Base-by-base conservation (phyloP, 2,888 invertebrate genomes). In the Bhutanitis thaidina region DNA sequence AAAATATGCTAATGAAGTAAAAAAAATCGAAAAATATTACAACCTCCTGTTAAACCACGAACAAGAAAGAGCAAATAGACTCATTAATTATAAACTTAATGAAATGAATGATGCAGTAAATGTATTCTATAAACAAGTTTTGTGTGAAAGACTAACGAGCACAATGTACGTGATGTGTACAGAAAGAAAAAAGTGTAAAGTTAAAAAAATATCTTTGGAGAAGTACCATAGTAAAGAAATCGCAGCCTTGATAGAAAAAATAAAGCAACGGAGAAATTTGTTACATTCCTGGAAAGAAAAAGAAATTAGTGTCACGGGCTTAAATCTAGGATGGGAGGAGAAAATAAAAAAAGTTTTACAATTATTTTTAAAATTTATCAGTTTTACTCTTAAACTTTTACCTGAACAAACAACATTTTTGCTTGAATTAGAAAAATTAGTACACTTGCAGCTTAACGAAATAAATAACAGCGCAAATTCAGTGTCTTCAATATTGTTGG, bases 331-430 rank as follows among this genome's bases (percentile, higher is more conserved):
- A 43, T 89, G 87, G 86, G 75, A 82, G 67, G 74, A 74, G 1
- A 87, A 81, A 60, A 78, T 80, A 8, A 73, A 71, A 52, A 87
- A 86, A 65, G 64, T 89, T n/a, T 53, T 87, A 1, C 62, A 77
- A 46, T 53, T 89, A 15, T 88, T 89, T 64, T 56, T 86, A 5
- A 88, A 85, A 60, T 89, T 88, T 60, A 74, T 87, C 8, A 80
- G 82, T 59, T 89, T 79, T 54, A 75, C 80, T 52, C 60, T 89
- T 12, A 82, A 85, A 58, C 57, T 89, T 49, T 59, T 89, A 45
- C 89, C 89, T 16, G 87, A 89, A 62, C 89, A 89, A 66, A 62
- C 79, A 12, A 71, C 76, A 1, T 89, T 89, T 64, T 67, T 89
- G 44, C 62, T 89, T 34, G 78, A 89, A 58, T 71, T 89, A 43